phyloP scores from a whole-genome alignment of 1,140 invertebrate genomes.

The Drosophila trapezifrons region DNA sequence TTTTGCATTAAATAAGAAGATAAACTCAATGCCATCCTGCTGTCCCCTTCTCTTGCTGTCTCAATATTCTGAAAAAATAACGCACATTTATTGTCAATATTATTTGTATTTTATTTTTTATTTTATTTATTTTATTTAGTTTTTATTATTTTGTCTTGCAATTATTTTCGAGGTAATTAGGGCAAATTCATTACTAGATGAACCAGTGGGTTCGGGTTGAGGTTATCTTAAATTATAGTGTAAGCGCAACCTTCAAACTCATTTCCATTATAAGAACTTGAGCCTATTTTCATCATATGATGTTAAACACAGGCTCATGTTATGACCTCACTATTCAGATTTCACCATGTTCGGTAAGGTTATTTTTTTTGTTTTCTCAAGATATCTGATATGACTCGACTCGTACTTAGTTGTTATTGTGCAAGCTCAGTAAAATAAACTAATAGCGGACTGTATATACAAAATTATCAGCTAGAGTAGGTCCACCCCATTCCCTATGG shows the following conservation, averaged over 20 bases:
- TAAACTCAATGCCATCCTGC: no score
- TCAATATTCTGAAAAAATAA: no score
- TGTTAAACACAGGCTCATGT: not conserved
- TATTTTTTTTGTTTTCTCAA: not conserved
- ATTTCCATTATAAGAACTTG: not conserved
- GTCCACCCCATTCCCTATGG: slow-evolving; percentile 4
- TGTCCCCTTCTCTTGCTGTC: no score
- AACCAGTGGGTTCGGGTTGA: no score
- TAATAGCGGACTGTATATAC: not conserved
- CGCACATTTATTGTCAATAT: no score
- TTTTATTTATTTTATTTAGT: no score
- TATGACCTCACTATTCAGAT: not conserved
- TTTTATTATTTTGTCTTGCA: no score
- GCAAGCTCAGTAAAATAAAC: not conserved
- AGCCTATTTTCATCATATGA: slow-evolving; percentile 4
- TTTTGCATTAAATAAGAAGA: no score
- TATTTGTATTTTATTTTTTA: no score
- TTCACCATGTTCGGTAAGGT: not conserved
- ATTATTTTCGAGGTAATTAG: not conserved
- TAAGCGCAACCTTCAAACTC: not conserved
- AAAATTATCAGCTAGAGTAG: not conserved
- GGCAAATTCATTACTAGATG: no score
- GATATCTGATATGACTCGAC: not conserved
- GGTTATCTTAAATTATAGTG: not conserved
- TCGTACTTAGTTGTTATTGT: not conserved